Conservation (phyloP, 2,888 invertebrate species). For the Anticlea derivata region DNA sequence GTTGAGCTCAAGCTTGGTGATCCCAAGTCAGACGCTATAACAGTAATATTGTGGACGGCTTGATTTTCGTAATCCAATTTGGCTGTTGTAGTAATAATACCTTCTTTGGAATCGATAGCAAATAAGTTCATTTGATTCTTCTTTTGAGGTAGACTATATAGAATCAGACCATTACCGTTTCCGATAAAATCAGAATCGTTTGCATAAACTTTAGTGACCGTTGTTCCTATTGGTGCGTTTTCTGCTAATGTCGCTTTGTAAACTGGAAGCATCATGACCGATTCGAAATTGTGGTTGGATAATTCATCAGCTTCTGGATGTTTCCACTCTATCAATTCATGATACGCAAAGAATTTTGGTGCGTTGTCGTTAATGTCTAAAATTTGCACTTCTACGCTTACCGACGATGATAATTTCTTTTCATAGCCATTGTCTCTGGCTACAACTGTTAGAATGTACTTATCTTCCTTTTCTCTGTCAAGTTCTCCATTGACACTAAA, state of each 20-base stretch:
- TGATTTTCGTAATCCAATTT: slow-evolving; percentile 88
- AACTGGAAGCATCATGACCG: slow-evolving; percentile 85
- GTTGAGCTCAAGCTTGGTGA: slow-evolving; percentile 92
- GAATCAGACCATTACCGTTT: slow-evolving; percentile 93
- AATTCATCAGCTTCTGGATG: slow-evolving; percentile 75
- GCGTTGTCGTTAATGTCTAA: slow-evolving; percentile 93
- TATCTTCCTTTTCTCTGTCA: slow-evolving; percentile 89
- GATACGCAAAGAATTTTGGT: slow-evolving; percentile 91
- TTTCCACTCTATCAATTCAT: slow-evolving; percentile 83
- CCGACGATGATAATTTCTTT: slow-evolving; percentile 86
- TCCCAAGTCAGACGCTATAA: slow-evolving; percentile 93
- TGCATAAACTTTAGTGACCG: slow-evolving; percentile 90
- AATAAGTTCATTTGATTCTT: slow-evolving; percentile 87
- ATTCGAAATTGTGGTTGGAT: slow-evolving; percentile 80
- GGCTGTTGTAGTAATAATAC: slow-evolving; percentile 89
- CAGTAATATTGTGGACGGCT: slow-evolving; percentile 88
- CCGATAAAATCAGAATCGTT: slow-evolving; percentile 93
- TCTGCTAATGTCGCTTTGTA: slow-evolving; percentile 91
- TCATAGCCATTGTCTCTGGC: slow-evolving; percentile 89
- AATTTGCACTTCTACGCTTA: slow-evolving; percentile 91
- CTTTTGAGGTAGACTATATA: slow-evolving; percentile 89
- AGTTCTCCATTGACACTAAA: slow-evolving; percentile 89
- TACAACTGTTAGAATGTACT: slow-evolving; percentile 88
- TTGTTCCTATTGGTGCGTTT: slow-evolving; percentile 89
- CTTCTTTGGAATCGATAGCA: slow-evolving; percentile 93